Evolutionary conservation across 1,140 invertebrate genomes (phyloP), one percentile per base, ranked within the genome.

Genomic region (Campoletis sonorensis): DNA sequence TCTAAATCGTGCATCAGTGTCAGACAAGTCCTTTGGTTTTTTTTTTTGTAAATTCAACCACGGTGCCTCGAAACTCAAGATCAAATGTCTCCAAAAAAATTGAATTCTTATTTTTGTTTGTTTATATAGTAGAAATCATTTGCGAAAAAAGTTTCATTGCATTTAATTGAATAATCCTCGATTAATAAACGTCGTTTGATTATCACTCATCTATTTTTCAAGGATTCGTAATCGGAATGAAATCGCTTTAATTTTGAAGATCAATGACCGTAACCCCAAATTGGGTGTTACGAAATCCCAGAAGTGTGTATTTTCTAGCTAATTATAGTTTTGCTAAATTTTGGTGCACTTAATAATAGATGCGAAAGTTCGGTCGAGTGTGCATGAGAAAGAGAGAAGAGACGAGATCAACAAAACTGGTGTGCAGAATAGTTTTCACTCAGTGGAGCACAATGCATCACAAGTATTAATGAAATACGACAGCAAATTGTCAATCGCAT

Each of bases 261-360:
- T 45, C 13, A 45, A 45, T 45, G 40, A 45, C 40, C 40, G 40
- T 7, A 58, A 10, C 54, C 5, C 16, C 18, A 10, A 10, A n/a
- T 7, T 58, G 54, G 4, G 54, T 21, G 18, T 21, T n/a, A 7
- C 54, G 61, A 67, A 15, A 26, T 23, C 26, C 23, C 61, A 27
- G 4, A 8, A 26, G 21, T 67, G n/a, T 67, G 37, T 67, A 11
- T 67, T 26, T 67, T 27, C 10, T 10, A 4, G 8, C 61, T 67
- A 67, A 67, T 30, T 26, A 27, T 67, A 67, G 13, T 11, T 67
- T 67, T 27, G 61, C 61, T 67, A 10, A 67, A 67, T 67, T 13
- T 67, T 16, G n/a, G 21, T 3, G 0, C 4, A 26, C 26, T 67
- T 67, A 67, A 67, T 67, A 4, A 67, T 67, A 67, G 61, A 67